A percentile compares a stretch with the other conserved stretches of the same genome.
These are phyloP conservation scores for Dione juno DNA, from an alignment of 2,888 invertebrate genomes.

Conservation along the genomic window DNA sequence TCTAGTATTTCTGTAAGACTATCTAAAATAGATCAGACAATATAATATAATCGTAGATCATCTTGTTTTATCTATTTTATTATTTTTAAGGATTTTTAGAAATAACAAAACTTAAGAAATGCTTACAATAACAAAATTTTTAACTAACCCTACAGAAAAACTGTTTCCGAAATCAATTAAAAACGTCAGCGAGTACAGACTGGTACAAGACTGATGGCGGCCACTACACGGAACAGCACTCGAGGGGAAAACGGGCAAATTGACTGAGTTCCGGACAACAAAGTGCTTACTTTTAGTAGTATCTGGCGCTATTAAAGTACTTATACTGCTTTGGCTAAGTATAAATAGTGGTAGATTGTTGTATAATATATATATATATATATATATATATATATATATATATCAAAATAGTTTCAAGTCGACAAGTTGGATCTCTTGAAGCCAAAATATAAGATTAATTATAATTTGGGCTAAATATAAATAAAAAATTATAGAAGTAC, in stretches of 20 bases:
- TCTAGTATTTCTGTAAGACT: too few species aligned
- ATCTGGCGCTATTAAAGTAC: slow-evolving; percentile 22
- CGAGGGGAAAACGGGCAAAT: slow-evolving; percentile 39
- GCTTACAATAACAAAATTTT: neutral
- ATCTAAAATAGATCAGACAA: neutral
- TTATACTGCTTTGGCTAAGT: neutral
- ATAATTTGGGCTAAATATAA: too few species aligned
- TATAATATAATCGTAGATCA: neutral
- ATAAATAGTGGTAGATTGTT: neutral
- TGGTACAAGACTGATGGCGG: slow-evolving; percentile 43
- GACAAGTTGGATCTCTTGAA: too few species aligned
- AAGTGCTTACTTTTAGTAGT: slow-evolving; percentile 29
- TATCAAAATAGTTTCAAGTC: too few species aligned
- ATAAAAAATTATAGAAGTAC: too few species aligned
- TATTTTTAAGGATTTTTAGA: neutral
- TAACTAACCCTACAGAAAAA: slow-evolving; percentile 34
- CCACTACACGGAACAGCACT: slow-evolving; percentile 48
- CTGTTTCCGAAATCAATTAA: slow-evolving; percentile 49
- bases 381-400: too few species aligned
- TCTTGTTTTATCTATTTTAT: neutral
- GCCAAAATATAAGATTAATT: too few species aligned
- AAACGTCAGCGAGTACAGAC: slow-evolving; percentile 42
- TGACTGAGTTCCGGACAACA: slow-evolving; percentile 36
- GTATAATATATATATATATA: too few species aligned
- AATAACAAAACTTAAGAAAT: neutral